Evolutionary conservation across 2,797 vertebrate genomes (phyloP), one percentile per base, ranked within the genome.

Genomic region (Distichodus sexfasciatus): DNA sequence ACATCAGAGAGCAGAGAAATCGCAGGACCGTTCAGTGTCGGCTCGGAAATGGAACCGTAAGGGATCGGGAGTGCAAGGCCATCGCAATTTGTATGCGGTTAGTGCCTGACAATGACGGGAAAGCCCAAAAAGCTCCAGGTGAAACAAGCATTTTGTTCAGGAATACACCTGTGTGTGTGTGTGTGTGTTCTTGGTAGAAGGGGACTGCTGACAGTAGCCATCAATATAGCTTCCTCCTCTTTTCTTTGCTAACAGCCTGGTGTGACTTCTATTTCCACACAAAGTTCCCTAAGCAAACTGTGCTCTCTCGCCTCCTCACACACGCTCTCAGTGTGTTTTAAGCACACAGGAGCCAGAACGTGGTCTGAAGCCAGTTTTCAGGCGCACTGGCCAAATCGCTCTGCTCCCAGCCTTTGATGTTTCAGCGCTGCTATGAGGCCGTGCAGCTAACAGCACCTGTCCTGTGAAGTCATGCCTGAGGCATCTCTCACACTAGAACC

Each of bases 401-500:
- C 72, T 50, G 48, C 46, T 60, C 75, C 66, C 66, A 66, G 58
- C 44, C 63, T 71, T 79, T 82, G 78, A 82, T 73, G 78, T 77
- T 73, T 60, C 51, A 29, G 67, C 63, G 66, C 40, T 68, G 69
- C 68, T 68, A 61, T 77, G 70, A 72, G 64, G 76, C 66, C 26
- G 60, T 54, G 51, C 50, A 51, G 74, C 60, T 69, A 73, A 77
- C 74, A 76, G 76, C 81, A 82, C 81, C 78, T 80, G 78, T 77
- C 69, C 81, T 71, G 67, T 82, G 81, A 82, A 75, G 74, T 82
- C 76, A 80, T 69, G 73, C 76, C 69, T 58, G 51, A 78, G 78
- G 78, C 76, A 77, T 80, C 76, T 76, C 74, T 73, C 72, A 71
- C 53, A 73, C 66, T 47, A 51, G 38, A 73, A 44, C n/a, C n/a